A percentile compares a stretch with the other conserved stretches of the same genome.
Evolutionary conservation across 2,888 invertebrate species (phyloP).

Genomic region (Standfussiana lucernea): DNA sequence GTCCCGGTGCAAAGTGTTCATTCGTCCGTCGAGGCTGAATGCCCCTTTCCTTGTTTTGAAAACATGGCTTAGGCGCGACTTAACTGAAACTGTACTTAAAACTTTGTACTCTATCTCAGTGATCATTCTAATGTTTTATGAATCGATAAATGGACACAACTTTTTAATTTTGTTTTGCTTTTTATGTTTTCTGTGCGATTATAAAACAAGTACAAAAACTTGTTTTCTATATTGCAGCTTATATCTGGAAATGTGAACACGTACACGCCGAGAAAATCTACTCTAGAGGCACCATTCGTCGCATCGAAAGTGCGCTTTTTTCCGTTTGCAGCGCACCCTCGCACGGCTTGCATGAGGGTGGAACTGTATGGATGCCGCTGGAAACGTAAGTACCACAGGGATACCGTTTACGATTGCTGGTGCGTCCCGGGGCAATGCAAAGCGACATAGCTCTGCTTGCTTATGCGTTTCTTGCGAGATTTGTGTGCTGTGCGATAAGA

Average conservation of each 20-base stretch:
- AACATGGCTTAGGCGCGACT: conserved; percentile 34
- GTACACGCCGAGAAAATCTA: conserved; percentile 93
- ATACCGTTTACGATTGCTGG: conserved; percentile 73
- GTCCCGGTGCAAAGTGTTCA: conserved; percentile 47
- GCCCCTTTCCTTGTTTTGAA: conserved; percentile 51
- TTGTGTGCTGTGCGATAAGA: conserved; percentile 70
- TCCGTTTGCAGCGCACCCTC: conserved; percentile 95
- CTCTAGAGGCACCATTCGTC: conserved; percentile 95
- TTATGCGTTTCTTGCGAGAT: conserved; percentile 57
- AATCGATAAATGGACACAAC: conserved; percentile 19
- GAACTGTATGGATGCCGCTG: conserved; percentile 96
- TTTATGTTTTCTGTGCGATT: not conserved
- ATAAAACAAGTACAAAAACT: conserved; percentile 18
- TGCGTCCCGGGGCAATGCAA: conserved; percentile 79
- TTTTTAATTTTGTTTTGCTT: not conserved
- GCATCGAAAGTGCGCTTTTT: conserved; percentile 96
- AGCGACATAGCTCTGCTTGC: conserved; percentile 73
- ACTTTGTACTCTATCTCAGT: conserved; percentile 22
- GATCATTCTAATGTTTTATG: conserved; percentile 39
- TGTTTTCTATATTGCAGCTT: conserved; percentile 89
- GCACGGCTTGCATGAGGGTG: conserved; percentile 97
- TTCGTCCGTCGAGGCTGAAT: conserved; percentile 46
- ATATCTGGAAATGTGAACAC: conserved; percentile 95
- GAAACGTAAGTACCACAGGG: conserved; percentile 87
- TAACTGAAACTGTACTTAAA: conserved; percentile 42